These are phyloP conservation scores for Rhabdophis nuchalis DNA, from an alignment of 2,797 vertebrate species.

Conservation along the genomic window DNA sequence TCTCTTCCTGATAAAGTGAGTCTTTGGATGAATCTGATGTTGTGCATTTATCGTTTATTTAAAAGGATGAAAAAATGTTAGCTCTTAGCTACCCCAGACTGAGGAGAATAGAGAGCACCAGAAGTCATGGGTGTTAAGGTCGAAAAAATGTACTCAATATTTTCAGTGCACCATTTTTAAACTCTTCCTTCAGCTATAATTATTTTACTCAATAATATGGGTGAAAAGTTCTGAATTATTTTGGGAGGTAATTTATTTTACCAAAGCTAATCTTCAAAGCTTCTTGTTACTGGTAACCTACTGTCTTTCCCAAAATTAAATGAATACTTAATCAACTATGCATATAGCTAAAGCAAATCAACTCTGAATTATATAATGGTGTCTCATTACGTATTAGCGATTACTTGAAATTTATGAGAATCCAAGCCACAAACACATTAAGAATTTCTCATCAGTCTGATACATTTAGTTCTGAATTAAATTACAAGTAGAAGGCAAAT, in stretches of 20 bases:
- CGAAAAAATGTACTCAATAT: background rate
- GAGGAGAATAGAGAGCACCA: background rate
- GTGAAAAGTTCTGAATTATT: background rate
- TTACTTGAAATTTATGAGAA: conserved; percentile 23
- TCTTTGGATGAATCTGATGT: background rate
- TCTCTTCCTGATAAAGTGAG: background rate
- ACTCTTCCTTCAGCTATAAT: background rate
- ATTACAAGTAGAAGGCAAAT: background rate
- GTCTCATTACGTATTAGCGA: conserved; percentile 29
- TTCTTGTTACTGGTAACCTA: conserved; percentile 25
- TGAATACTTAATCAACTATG: background rate
- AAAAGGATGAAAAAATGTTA: background rate
- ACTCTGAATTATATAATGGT: conserved; percentile 16
- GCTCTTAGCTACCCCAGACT: background rate
- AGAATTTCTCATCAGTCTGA: conserved; percentile 1
- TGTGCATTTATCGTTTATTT: background rate
- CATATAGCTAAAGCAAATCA: conserved; percentile 16
- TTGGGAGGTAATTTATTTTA: background rate
- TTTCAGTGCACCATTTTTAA: background rate
- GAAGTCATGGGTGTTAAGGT: background rate
- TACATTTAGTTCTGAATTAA: conserved; percentile 1
- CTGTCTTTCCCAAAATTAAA: conserved; percentile 28
- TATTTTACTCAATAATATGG: background rate
- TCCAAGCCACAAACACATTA: conserved; percentile 1
- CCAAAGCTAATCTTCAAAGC: background rate